These are phyloP conservation scores for Drosophila mulleri DNA, from an alignment of 2,888 invertebrate species.

Conservation along the genomic window DNA sequence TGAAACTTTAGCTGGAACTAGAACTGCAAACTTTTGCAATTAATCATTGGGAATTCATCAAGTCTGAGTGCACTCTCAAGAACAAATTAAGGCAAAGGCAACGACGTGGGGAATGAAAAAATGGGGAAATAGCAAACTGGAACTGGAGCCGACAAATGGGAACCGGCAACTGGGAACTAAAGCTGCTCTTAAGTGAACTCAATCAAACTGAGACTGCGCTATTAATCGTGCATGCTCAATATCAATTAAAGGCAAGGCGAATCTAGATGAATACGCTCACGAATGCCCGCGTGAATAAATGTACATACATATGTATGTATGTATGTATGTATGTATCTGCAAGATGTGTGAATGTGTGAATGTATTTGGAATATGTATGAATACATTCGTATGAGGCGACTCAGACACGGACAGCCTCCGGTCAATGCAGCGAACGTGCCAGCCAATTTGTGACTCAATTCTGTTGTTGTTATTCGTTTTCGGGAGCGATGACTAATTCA, in stretches of 20 bases:
- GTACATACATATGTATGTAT: constrained; percentile 10
- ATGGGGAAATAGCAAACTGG: constrained; percentile 16
- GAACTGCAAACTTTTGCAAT: not conserved
- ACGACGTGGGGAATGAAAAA: not conserved
- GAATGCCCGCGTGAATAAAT: not conserved
- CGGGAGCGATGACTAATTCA: constrained; percentile 56
- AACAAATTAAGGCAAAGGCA: not conserved
- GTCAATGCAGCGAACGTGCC: constrained; percentile 23
- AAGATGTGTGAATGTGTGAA: constrained; percentile 14
- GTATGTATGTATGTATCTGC: constrained; percentile 12
- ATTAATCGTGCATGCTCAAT: constrained; percentile 64
- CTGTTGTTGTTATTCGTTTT: constrained; percentile 22
- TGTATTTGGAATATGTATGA: constrained; percentile 9
- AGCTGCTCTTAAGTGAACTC: constrained; percentile 34
- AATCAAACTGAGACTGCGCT: constrained; percentile 50
- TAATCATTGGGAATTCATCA: not conserved
- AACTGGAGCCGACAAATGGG: constrained; percentile 20
- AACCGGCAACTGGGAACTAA: constrained; percentile 17
- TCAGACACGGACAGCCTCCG: not conserved
- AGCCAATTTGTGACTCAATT: constrained; percentile 42
- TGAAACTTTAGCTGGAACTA: not conserved
- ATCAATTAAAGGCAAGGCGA: constrained; percentile 64
- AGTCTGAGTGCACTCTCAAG: not conserved
- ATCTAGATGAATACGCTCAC: constrained; percentile 5
- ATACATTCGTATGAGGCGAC: not conserved